phyloP scores from a whole-genome alignment of 2,113 vertebrate genomes.

The Periophthalmus modestus region DNA sequence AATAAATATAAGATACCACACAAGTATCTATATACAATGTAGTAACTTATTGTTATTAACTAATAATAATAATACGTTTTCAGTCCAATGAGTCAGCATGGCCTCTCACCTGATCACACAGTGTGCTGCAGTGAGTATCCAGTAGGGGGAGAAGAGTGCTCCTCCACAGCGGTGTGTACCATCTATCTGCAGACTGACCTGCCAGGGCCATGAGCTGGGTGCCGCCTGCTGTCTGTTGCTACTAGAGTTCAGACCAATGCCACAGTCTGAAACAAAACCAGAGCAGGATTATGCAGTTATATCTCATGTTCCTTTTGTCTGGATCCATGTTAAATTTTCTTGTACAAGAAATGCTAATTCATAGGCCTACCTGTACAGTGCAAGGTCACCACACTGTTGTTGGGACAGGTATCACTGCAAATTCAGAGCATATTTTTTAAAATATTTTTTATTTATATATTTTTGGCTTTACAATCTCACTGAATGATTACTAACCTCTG shows the following conservation, averaged over 20 bases:
- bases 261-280: slow-evolving; percentile 72
- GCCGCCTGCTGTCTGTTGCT: slow-evolving; percentile 65
- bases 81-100: background rate
- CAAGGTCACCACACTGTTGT: slow-evolving; percentile 55
- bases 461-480: no score
- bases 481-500: slow-evolving; percentile 38
- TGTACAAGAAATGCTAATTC: background rate
- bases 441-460: background rate
- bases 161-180: slow-evolving; percentile 86
- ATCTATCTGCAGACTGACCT: slow-evolving; percentile 84
- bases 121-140: slow-evolving; percentile 84
- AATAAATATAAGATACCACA: no score
- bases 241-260: slow-evolving; percentile 60
- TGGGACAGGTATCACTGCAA: slow-evolving; percentile 51
- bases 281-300: background rate
- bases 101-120: slow-evolving; percentile 52
- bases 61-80: no score
- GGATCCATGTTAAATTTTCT: background rate
- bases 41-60: no score
- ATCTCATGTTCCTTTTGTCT: background rate
- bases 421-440: background rate
- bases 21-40: no score
- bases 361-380: slow-evolving; percentile 59
- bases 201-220: slow-evolving; percentile 83
- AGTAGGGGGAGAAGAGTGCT: slow-evolving; percentile 81